A percentile compares a stretch with the other conserved stretches of the same genome.
Evolutionary conservation across 2,888 invertebrate species (phyloP).

Genomic region (Pachydiplax longipennis): DNA sequence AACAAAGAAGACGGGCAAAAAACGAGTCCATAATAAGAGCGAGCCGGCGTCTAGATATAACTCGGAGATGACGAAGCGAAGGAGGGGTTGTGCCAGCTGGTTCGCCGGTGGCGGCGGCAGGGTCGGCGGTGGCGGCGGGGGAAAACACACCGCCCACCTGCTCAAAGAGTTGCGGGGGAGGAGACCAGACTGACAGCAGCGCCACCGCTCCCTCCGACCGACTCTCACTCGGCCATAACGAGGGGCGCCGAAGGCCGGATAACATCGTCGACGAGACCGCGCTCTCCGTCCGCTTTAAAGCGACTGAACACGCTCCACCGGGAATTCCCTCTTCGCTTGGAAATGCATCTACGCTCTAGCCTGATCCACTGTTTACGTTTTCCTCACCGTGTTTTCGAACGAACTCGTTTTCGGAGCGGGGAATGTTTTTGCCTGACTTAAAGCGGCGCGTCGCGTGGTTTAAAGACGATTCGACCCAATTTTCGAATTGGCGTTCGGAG

Average conservation of each 20-base stretch:
- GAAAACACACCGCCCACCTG: slow-evolving; percentile 19
- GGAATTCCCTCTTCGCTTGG: neutral
- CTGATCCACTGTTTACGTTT: too few species aligned
- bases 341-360: too few species aligned
- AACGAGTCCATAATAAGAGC: neutral
- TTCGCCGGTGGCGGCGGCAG: slow-evolving; percentile 12
- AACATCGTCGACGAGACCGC: neutral
- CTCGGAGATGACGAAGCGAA: neutral
- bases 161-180: neutral
- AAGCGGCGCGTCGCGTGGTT: too few species aligned
- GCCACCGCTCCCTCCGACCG: neutral
- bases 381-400: too few species aligned
- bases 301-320: neutral
- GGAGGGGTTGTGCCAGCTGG: neutral
- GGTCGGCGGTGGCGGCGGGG: slow-evolving; percentile 15
- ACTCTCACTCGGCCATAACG: slow-evolving; percentile 19
- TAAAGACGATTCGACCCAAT: too few species aligned
- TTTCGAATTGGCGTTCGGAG: too few species aligned
- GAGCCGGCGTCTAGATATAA: neutral
- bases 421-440: too few species aligned
- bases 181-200: neutral
- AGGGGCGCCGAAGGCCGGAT: neutral
- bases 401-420: too few species aligned
- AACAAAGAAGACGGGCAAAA: neutral
- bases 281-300: neutral